Conservation (phyloP, 2,113 vertebrate genomes). For the Neopipo cinnamomea region DNA sequence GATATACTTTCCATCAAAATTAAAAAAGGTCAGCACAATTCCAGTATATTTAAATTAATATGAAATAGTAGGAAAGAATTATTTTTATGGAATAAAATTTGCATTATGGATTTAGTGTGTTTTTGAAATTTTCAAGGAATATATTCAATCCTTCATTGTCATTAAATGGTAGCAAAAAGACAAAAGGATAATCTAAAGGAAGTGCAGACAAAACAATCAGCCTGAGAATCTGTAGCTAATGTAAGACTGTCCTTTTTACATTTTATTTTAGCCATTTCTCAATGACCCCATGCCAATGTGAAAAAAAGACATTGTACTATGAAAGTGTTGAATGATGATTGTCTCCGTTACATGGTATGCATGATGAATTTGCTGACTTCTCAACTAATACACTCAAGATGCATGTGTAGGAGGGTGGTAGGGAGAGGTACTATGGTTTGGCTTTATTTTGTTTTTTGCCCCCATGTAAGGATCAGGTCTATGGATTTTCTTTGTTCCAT, state of each 20-base stretch:
- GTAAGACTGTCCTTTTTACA: not conserved
- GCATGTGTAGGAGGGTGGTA: accelerated
- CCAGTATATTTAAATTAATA: slow-evolving; percentile 28
- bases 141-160: slow-evolving; percentile 18
- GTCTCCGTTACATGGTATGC: not conserved
- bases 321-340: not conserved
- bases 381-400: not conserved
- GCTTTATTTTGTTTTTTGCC: not conserved
- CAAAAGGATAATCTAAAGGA: not conserved
- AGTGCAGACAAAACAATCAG: not conserved
- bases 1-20: not conserved
- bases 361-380: not conserved
- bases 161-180: not conserved
- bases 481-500: not conserved
- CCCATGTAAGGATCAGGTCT: not conserved
- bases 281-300: not conserved
- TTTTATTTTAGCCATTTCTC: not conserved
- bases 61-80: slow-evolving; percentile 31
- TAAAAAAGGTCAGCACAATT: slow-evolving; percentile 3
- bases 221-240: not conserved
- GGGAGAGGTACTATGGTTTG: not conserved
- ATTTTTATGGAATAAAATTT: slow-evolving; percentile 55
- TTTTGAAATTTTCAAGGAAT: slow-evolving; percentile 18
- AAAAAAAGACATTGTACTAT: not conserved
- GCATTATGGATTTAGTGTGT: slow-evolving; percentile 15